Evolutionary conservation across 2,113 vertebrate species (phyloP).

Genomic region (Syngnathus scovelli): DNA sequence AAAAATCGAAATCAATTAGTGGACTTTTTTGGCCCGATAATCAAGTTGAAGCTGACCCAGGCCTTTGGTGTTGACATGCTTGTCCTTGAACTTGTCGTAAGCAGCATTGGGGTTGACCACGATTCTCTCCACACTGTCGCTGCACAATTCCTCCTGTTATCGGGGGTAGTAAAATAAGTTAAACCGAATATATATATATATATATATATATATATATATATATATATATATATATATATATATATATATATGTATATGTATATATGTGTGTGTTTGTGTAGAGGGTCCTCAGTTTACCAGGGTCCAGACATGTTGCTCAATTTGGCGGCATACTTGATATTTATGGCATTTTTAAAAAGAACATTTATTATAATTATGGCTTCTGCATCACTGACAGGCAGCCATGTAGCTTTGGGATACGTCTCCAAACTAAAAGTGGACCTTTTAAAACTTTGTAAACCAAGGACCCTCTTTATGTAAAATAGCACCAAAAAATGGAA

Average conservation of each 20-base stretch:
- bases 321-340: background rate
- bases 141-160: constrained; percentile 88
- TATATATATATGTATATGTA: too few species aligned
- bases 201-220: too few species aligned
- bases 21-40: background rate
- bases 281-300: background rate
- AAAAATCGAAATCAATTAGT: background rate
- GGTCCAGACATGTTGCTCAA: background rate
- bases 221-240: too few species aligned
- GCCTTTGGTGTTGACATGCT: constrained; percentile 84
- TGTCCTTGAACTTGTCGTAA: constrained; percentile 96
- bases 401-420: background rate
- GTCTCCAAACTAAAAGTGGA: background rate
- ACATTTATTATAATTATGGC: background rate
- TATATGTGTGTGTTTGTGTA: background rate
- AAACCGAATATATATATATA: background rate
- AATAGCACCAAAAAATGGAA: background rate
- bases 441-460: background rate
- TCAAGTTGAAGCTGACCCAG: constrained; percentile 74
- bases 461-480: background rate
- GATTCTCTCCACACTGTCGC: constrained; percentile 92
- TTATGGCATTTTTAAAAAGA: background rate
- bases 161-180: background rate
- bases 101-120: constrained; percentile 97
- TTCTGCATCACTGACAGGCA: background rate